These are phyloP conservation scores for Zaprionus taronus DNA, from an alignment of 1,140 invertebrate species.

Conservation along the genomic window DNA sequence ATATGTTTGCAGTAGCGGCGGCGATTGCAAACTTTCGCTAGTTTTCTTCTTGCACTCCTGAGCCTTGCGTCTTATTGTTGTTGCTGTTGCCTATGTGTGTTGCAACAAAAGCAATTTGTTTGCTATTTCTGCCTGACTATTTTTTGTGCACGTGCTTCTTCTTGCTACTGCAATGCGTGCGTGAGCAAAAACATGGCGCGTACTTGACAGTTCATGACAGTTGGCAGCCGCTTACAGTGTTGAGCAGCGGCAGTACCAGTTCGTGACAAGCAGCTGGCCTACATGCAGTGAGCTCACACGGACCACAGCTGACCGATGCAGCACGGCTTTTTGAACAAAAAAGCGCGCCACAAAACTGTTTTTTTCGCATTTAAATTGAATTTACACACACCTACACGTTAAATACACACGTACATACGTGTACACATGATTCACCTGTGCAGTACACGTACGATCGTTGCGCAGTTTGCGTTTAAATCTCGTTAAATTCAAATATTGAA, in stretches of 20 bases:
- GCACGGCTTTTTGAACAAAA: not conserved
- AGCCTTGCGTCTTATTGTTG: not conserved
- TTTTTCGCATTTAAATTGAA: no score
- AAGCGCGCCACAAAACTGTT: not conserved
- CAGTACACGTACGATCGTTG: not conserved
- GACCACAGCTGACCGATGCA: constrained; percentile 10
- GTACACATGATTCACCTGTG: no score
- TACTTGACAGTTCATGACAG: constrained; percentile 51
- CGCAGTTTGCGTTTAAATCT: not conserved
- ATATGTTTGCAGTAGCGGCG: constrained; percentile 2
- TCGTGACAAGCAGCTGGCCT: not conserved
- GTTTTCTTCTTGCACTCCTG: not conserved
- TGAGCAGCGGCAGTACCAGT: constrained; percentile 28
- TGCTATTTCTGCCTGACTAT: constrained; percentile 25
- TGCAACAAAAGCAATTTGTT: constrained; percentile 46
- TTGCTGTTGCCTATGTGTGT: constrained; percentile 2
- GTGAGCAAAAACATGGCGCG: constrained; percentile 55
- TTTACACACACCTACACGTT: no score
- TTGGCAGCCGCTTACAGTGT: constrained; percentile 28
- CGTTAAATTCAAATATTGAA: constrained; percentile 4
- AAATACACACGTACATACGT: no score
- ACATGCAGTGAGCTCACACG: not conserved
- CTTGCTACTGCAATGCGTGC: constrained; percentile 50
- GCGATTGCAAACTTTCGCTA: constrained; percentile 6
- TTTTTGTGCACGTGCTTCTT: constrained; percentile 41